Evolutionary conservation across 2,113 vertebrate genomes (phyloP).

Genomic region (Falco punctatus): DNA sequence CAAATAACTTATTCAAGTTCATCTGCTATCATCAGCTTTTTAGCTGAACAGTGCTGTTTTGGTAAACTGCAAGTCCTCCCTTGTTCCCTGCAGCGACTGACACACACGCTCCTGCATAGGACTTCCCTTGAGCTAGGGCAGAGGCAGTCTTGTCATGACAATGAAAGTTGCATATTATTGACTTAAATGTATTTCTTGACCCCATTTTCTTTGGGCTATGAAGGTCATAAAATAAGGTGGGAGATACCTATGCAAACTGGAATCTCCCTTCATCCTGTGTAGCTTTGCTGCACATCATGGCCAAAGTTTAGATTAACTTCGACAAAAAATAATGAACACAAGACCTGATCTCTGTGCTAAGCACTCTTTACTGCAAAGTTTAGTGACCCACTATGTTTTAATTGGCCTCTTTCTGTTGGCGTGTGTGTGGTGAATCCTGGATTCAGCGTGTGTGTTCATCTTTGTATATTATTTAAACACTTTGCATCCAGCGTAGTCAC

Average conservation of each 20-base stretch:
- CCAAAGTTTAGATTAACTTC: background rate
- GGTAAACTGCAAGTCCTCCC: background rate
- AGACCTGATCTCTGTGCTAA: background rate
- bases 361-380: background rate
- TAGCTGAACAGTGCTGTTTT: background rate
- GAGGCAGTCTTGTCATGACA: too few relatives aligned
- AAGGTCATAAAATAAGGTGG: background rate
- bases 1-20: background rate
- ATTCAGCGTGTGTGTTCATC: background rate
- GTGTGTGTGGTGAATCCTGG: background rate
- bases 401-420: background rate
- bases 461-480: background rate
- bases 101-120: accelerated
- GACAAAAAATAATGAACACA: background rate
- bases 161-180: accelerated
- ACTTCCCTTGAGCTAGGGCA: background rate
- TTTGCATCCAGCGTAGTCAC: background rate
- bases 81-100: background rate
- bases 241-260: background rate
- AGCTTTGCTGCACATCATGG: background rate
- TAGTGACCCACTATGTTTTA: background rate
- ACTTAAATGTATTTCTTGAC: background rate
- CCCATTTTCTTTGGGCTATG: background rate
- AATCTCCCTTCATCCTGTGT: background rate
- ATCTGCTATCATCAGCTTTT: background rate